Conservation (phyloP, 1,140 invertebrate genomes). For the Tetragonula clypearis region DNA sequence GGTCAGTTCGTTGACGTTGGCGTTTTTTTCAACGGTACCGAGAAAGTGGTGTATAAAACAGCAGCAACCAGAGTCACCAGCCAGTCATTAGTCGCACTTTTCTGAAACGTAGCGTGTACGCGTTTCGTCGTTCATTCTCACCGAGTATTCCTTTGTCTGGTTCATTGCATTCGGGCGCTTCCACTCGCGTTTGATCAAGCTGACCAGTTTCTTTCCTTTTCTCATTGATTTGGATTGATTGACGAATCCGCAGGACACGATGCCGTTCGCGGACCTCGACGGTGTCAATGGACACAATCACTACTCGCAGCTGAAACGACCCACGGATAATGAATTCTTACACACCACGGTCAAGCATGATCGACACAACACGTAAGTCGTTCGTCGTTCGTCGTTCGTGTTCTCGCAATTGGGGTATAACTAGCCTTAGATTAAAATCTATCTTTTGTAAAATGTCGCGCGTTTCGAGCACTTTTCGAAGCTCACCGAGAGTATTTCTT, state of each 20-base stretch:
- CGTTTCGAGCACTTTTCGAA: too few species aligned
- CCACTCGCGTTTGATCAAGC: neutral
- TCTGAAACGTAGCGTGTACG: constrained; percentile 12
- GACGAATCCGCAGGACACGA: constrained; percentile 75
- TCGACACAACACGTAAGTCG: constrained; percentile 72
- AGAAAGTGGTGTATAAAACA: constrained; percentile 61
- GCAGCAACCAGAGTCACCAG: neutral
- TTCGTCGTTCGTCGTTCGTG: neutral
- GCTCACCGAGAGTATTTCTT: too few species aligned
- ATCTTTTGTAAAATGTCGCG: too few species aligned
- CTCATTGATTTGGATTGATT: neutral
- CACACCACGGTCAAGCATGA: constrained; percentile 69
- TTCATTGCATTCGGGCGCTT: neutral
- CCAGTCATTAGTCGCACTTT: constrained; percentile 31
- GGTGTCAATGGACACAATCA: constrained; percentile 63
- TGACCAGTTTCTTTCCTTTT: neutral
- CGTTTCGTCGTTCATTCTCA: neutral
- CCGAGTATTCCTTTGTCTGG: neutral
- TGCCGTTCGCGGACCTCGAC: constrained; percentile 84
- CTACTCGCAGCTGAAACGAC: constrained; percentile 58
- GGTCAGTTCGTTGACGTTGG: constrained; percentile 26
- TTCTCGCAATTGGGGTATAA: neutral
- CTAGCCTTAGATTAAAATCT: too few species aligned
- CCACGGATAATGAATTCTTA: constrained; percentile 73
- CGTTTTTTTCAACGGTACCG: constrained; percentile 49